A percentile compares a stretch with the other conserved stretches of the same genome.
phyloP scores from a whole-genome alignment of 2,888 invertebrate genomes.

The Zele albiditarsus region DNA sequence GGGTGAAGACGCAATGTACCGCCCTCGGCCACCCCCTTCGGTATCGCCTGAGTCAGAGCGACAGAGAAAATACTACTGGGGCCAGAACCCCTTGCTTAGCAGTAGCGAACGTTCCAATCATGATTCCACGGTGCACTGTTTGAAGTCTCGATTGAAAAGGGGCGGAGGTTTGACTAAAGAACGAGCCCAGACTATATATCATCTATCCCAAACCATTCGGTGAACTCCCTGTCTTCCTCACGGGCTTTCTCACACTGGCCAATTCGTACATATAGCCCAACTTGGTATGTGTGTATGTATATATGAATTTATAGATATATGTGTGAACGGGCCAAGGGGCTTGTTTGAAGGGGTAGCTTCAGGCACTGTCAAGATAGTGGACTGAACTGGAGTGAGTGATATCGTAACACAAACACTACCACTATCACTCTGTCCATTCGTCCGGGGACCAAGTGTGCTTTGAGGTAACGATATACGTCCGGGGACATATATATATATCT shows the following conservation, averaged over 20 bases:
- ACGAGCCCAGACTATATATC: constrained; percentile 68
- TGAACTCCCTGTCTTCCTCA: constrained; percentile 36
- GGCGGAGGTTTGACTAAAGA: constrained; percentile 73
- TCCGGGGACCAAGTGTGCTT: constrained; percentile 2
- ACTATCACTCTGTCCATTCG: neutral
- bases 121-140: constrained; percentile 72
- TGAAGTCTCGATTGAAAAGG: constrained; percentile 73
- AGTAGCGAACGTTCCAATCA: constrained; percentile 72
- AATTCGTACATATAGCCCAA: constrained; percentile 15
- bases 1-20: constrained; percentile 53
- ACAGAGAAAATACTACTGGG: constrained; percentile 58
- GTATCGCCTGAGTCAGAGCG: constrained; percentile 37
- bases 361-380: constrained; percentile 28
- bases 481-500: neutral
- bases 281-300: constrained; percentile 33
- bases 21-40: constrained; percentile 51
- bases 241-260: constrained; percentile 6
- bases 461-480: constrained; percentile 19
- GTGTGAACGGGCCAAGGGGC: constrained; percentile 10
- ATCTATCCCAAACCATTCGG: constrained; percentile 57
- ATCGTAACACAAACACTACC: constrained; percentile 33
- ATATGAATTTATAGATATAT: constrained; percentile 21
- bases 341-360: constrained; percentile 43
- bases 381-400: constrained; percentile 14
- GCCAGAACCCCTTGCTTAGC: constrained; percentile 70